Evolutionary conservation across 2,888 invertebrate species (phyloP).

Genomic region (Aleiodes leptofemur): DNA sequence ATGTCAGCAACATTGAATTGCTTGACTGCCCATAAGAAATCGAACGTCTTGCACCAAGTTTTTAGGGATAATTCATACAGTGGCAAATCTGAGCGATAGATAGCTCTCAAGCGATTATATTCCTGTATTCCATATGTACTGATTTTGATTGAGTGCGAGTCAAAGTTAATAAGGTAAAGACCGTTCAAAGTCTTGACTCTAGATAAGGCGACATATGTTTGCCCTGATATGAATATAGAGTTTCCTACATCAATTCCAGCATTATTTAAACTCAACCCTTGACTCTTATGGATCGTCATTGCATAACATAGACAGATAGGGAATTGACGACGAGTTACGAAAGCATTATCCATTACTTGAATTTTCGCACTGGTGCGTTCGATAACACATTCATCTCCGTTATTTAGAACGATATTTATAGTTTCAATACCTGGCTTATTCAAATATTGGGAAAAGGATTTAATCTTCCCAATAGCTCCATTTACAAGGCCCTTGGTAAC

Average conservation of each 20-base stretch:
- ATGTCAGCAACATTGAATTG: not conserved
- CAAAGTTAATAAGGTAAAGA: conserved; percentile 56
- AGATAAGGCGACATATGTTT: conserved; percentile 57
- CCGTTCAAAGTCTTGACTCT: conserved; percentile 53
- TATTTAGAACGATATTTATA: not conserved
- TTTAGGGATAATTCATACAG: not conserved
- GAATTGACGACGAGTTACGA: not conserved
- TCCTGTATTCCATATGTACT: conserved; percentile 50
- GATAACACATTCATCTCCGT: not conserved
- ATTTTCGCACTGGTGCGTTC: not conserved
- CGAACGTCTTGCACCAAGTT: not conserved
- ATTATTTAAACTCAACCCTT: conserved; percentile 43
- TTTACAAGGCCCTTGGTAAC: not conserved
- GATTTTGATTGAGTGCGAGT: conserved; percentile 51
- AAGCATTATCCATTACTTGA: not conserved
- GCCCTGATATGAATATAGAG: conserved; percentile 53
- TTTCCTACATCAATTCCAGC: conserved; percentile 53
- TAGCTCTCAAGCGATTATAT: conserved; percentile 53
- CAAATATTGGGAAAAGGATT: conserved; percentile 32
- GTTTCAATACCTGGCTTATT: conserved; percentile 35
- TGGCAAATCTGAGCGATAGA: conserved; percentile 21
- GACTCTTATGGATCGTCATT: not conserved
- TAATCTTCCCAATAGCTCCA: conserved; percentile 9
- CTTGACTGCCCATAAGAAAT: conserved; percentile 22
- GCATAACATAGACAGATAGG: not conserved